Evolutionary conservation across 2,888 invertebrate genomes (phyloP).

Genomic region (Hartigia nigra): DNA sequence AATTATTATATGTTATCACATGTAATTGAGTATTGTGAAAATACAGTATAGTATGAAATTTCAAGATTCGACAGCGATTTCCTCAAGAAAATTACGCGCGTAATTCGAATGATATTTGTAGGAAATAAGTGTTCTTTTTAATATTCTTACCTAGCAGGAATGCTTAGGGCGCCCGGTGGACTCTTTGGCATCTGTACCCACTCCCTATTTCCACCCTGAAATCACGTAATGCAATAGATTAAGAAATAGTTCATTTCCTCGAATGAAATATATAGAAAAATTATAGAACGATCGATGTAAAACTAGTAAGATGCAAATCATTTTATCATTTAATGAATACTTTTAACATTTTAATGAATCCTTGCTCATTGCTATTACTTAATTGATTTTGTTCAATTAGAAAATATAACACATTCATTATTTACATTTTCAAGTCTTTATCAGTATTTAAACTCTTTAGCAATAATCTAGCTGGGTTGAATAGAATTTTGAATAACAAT

Average conservation of each 20-base stretch:
- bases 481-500: too few species aligned
- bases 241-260: background rate
- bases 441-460: too few species aligned
- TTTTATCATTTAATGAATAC: background rate
- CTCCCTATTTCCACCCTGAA: constrained; percentile 14
- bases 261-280: too few species aligned
- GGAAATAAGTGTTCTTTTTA: background rate
- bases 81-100: background rate
- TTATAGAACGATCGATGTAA: too few species aligned
- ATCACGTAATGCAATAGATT: background rate
- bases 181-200: constrained; percentile 20
- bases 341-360: too few species aligned
- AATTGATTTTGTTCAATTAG: too few species aligned
- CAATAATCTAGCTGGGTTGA: too few species aligned
- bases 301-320: too few species aligned
- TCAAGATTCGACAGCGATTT: background rate
- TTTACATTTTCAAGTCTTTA: too few species aligned
- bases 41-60: background rate
- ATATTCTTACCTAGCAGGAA: constrained; percentile 13
- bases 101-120: background rate
- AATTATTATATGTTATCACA: background rate
- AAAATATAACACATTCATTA: too few species aligned
- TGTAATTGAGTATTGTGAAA: background rate
- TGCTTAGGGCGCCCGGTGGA: constrained; percentile 13
- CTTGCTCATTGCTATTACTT: too few species aligned